These are phyloP conservation scores for Heliconius himera DNA, from an alignment of 1,140 invertebrate genomes.

Conservation along the genomic window DNA sequence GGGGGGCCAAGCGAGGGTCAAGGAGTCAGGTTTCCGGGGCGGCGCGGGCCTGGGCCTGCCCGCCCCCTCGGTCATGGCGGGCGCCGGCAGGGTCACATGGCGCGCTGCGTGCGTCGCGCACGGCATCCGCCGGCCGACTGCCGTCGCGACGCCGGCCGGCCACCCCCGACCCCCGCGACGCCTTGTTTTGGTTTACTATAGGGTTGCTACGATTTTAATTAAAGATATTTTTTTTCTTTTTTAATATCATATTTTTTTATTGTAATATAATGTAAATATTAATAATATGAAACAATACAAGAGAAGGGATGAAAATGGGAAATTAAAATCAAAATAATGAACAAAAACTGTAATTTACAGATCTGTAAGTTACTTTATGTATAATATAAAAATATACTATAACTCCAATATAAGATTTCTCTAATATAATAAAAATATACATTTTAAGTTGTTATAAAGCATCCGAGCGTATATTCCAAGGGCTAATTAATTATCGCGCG, in stretches of 20 bases:
- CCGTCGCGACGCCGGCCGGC: slow-evolving; percentile 49
- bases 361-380: background rate
- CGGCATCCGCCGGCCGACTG: slow-evolving; percentile 70
- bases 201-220: background rate
- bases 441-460: background rate
- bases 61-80: slow-evolving; percentile 73
- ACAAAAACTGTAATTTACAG: background rate
- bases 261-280: background rate
- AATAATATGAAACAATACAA: background rate
- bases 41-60: slow-evolving; percentile 73
- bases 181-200: slow-evolving; percentile 37
- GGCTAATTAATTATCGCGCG: background rate
- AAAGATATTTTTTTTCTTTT: background rate
- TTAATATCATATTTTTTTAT: background rate
- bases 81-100: slow-evolving; percentile 64
- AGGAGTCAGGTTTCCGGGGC: slow-evolving; percentile 75
- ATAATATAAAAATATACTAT: no score
- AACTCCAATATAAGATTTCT: background rate
- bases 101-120: slow-evolving; percentile 62
- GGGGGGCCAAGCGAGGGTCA: slow-evolving; percentile 65
- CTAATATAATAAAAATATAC: background rate
- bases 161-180: slow-evolving; percentile 45
- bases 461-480: background rate
- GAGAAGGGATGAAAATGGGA: background rate
- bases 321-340: background rate